A percentile compares a stretch with the other conserved stretches of the same genome.
These are phyloP conservation scores for Harlomillsia oculata DNA, from an alignment of 1,140 invertebrate species.

Conservation along the genomic window DNA sequence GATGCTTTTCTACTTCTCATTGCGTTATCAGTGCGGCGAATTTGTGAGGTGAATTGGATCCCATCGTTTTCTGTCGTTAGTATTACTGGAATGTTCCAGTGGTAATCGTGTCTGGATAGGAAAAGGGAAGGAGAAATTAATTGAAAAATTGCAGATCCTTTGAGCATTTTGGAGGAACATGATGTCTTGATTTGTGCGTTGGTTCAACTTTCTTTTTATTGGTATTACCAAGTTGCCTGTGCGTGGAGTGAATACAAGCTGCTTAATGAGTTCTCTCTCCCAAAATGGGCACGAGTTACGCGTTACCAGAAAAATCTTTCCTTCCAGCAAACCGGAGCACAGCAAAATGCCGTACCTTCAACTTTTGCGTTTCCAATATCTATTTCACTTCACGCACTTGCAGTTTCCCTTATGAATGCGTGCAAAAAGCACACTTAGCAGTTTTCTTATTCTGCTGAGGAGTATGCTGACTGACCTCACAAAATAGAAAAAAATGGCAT, in stretches of 20 bases:
- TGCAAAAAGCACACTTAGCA: no score
- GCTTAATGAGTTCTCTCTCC: constrained; percentile 33
- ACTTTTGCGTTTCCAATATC: no score
- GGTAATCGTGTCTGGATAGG: neutral
- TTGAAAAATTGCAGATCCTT: constrained; percentile 34
- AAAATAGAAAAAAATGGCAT: no score
- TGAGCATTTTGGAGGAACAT: constrained; percentile 28
- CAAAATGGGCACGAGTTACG: constrained; percentile 14
- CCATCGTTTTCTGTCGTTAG: neutral
- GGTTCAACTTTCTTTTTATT: constrained; percentile 30
- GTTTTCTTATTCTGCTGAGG: no score
- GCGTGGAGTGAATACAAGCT: constrained; percentile 35
- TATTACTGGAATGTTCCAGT: neutral
- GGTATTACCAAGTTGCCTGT: constrained; percentile 19
- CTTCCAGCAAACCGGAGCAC: no score
- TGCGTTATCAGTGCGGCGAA: neutral
- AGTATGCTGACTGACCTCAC: no score
- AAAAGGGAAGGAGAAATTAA: constrained; percentile 29
- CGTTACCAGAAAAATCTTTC: constrained; percentile 9
- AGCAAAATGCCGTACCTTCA: no score
- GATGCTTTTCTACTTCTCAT: no score
- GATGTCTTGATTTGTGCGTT: constrained; percentile 36
- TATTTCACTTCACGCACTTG: no score
- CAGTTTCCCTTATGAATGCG: no score
- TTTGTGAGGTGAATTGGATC: neutral